A percentile compares a stretch with the other conserved stretches of the same genome.
phyloP scores from a whole-genome alignment of 2,113 vertebrate species.

The Hippocampus mohnikei region DNA sequence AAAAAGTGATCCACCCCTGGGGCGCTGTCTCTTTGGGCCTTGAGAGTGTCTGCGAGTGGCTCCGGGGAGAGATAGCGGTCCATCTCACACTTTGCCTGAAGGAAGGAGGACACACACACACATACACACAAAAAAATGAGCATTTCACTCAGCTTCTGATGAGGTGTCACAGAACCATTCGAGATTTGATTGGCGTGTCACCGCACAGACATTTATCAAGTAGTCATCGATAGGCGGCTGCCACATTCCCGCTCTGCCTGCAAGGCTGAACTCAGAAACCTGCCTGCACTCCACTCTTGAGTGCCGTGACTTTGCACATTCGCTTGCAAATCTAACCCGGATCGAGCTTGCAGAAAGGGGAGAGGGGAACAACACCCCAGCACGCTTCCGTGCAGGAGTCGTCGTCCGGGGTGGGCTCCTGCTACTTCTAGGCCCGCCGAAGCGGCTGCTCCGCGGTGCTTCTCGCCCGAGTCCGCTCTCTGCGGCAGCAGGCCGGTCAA shows the following conservation, averaged over 20 bases:
- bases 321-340: constrained; percentile 39
- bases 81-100: constrained; percentile 92
- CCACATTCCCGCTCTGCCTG: constrained; percentile 84
- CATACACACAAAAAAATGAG: constrained; percentile 5
- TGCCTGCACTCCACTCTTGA: neutral
- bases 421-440: constrained; percentile 76
- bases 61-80: constrained; percentile 93
- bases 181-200: constrained; percentile 72
- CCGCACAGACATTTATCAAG: constrained; percentile 85
- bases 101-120: neutral
- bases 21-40: constrained; percentile 82
- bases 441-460: constrained; percentile 80
- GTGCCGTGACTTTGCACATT: constrained; percentile 37
- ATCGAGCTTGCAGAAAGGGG: constrained; percentile 26
- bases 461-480: constrained; percentile 35
- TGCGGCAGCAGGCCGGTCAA: constrained; percentile 57
- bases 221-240: constrained; percentile 80
- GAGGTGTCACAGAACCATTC: constrained; percentile 26
- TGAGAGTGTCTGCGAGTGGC: constrained; percentile 68
- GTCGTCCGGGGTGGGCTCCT: constrained; percentile 51
- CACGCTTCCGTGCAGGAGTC: constrained; percentile 40
- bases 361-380: constrained; percentile 64
- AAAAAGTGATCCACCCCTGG: constrained; percentile 90
- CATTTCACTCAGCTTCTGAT: neutral
- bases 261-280: constrained; percentile 76